A percentile compares a stretch with the other conserved stretches of the same genome.
Evolutionary conservation across 2,797 vertebrate species (phyloP).

Genomic region (Oreochromis mossambicus): DNA sequence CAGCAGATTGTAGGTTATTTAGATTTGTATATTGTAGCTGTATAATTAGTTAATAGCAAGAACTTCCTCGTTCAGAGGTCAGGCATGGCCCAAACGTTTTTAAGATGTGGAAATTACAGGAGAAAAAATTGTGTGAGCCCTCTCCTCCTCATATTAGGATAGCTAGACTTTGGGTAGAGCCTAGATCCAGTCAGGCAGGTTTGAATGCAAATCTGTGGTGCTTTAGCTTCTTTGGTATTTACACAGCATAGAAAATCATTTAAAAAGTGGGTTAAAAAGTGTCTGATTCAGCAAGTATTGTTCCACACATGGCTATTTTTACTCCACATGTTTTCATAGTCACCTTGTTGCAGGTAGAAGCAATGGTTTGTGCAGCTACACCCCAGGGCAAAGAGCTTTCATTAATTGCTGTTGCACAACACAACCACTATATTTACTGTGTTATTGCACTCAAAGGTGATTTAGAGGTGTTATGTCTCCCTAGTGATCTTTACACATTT

Average conservation of each 20-base stretch:
- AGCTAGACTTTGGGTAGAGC: not conserved
- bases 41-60: not conserved
- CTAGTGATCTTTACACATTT: not conserved
- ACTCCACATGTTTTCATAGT: not conserved
- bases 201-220: not conserved
- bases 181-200: not conserved
- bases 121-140: not conserved
- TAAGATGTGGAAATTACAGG: not conserved
- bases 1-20: not conserved
- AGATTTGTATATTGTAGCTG: not conserved
- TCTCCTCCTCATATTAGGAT: not conserved
- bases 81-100: not conserved
- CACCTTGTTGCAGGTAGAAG: not conserved
- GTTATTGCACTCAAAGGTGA: not conserved
- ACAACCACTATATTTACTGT: not conserved
- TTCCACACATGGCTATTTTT: not conserved
- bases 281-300: not conserved
- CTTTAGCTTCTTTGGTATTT: not conserved
- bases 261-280: not conserved
- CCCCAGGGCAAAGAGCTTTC: constrained; percentile 43
- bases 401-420: constrained; percentile 37
- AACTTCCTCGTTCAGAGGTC: constrained; percentile 10
- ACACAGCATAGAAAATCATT: not conserved
- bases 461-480: not conserved
- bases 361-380: not conserved